Evolutionary conservation across 2,888 invertebrate species (phyloP).

Genomic region (Chrysotoxum bicinctum): DNA sequence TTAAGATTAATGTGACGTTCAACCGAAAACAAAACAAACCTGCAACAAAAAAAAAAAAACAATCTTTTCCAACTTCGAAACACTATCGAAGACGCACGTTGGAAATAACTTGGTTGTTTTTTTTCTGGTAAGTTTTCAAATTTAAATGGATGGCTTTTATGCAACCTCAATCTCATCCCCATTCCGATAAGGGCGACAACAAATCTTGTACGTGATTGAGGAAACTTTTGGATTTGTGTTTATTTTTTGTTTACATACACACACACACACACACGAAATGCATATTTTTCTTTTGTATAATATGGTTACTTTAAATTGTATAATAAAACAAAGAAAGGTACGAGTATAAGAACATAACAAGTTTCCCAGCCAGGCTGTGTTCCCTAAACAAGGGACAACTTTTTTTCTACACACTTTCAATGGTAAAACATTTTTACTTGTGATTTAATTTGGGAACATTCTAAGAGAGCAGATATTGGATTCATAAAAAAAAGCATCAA

Average conservation of each 20-base stretch:
- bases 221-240: conserved; percentile 35
- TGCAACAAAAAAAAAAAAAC: neutral
- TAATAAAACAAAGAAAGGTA: conserved; percentile 52
- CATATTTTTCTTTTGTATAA: conserved; percentile 31
- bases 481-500: neutral
- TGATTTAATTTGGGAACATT: neutral
- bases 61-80: conserved; percentile 22
- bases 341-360: conserved; percentile 16
- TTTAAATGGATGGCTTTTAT: conserved; percentile 2
- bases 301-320: conserved; percentile 59
- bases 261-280: conserved; percentile 31
- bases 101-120: neutral
- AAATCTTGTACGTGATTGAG: conserved; percentile 52
- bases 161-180: neutral
- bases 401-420: conserved; percentile 13
- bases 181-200: conserved; percentile 22
- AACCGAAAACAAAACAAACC: conserved; percentile 15
- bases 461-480: neutral
- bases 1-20: conserved; percentile 28
- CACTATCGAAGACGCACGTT: conserved; percentile 34
- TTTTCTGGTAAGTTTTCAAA: neutral
- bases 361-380: neutral
- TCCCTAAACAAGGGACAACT: conserved; percentile 4
- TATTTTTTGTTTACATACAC: neutral
- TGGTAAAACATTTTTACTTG: neutral